These are phyloP conservation scores for Antigone vipio DNA, from an alignment of 2,113 vertebrate species.

Conservation along the genomic window DNA sequence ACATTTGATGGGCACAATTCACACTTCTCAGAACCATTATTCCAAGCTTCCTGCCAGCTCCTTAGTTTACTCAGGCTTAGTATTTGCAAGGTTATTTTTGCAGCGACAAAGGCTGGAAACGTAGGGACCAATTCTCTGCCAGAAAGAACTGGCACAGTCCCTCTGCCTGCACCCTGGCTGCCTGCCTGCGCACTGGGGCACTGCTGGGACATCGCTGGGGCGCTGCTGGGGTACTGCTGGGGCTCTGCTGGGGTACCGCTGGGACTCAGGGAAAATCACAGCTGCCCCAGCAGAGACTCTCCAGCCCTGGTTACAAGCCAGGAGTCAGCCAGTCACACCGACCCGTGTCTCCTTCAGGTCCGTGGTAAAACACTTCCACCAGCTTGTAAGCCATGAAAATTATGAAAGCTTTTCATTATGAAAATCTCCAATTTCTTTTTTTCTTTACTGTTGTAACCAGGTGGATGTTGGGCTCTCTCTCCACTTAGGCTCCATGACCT, in stretches of 20 bases:
- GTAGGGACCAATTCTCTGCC: neutral
- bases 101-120: conserved; percentile 12
- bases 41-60: conserved; percentile 40
- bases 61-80: conserved; percentile 17
- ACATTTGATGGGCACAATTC: conserved; percentile 1
- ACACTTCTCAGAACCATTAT: conserved; percentile 28
- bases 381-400: neutral
- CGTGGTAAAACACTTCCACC: neutral
- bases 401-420: neutral
- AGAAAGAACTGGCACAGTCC: neutral
- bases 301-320: neutral
- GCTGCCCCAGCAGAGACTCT: neutral
- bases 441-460: neutral
- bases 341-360: neutral
- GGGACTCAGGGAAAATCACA: neutral
- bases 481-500: neutral
- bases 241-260: too few relatives aligned
- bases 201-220: too few relatives aligned
- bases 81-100: conserved; percentile 24
- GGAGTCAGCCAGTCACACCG: neutral
- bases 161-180: neutral
- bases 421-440: conserved; percentile 1
- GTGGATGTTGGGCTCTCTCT: neutral
- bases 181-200: neutral
- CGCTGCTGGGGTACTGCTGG: too few relatives aligned